These are phyloP conservation scores for Campylomormyrus tamandua DNA, from an alignment of 2,113 vertebrate species.

Conservation along the genomic window DNA sequence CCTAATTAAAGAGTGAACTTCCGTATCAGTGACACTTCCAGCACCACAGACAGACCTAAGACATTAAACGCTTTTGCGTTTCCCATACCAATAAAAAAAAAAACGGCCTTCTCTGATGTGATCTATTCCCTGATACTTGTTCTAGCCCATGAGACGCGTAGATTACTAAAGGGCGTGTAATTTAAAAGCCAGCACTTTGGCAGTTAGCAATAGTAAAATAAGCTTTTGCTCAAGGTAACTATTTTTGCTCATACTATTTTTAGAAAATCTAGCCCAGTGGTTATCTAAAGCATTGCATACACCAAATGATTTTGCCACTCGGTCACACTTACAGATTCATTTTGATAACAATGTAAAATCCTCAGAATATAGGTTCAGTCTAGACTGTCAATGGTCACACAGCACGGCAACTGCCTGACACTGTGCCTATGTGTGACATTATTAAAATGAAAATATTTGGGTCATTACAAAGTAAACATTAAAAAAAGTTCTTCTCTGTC, in stretches of 20 bases:
- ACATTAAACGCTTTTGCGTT: not conserved
- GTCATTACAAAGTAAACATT: not conserved
- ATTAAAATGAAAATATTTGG: not conserved
- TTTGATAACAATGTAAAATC: not conserved
- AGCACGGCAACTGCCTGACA: not conserved
- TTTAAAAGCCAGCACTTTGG: not conserved
- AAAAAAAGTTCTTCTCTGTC: not conserved
- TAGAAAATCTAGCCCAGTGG: not conserved
- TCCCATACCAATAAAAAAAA: not conserved
- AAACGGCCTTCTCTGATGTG: not conserved
- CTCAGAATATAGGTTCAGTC: not conserved
- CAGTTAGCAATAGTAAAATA: not conserved
- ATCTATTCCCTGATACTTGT: not conserved
- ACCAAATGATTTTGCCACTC: not conserved
- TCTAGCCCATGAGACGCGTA: not conserved
- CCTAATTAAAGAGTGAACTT: not conserved
- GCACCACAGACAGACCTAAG: not conserved
- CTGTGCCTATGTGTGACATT: not conserved
- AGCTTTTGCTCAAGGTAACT: not conserved
- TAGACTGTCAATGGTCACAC: not conserved
- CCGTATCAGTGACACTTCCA: not conserved
- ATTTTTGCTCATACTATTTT: not conserved
- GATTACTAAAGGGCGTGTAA: not conserved
- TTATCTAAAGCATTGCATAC: not conserved
- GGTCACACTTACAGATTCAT: not conserved